These are phyloP conservation scores for Tryphoninae sp. DNA, from an alignment of 2,888 invertebrate species.

Conservation along the genomic window DNA sequence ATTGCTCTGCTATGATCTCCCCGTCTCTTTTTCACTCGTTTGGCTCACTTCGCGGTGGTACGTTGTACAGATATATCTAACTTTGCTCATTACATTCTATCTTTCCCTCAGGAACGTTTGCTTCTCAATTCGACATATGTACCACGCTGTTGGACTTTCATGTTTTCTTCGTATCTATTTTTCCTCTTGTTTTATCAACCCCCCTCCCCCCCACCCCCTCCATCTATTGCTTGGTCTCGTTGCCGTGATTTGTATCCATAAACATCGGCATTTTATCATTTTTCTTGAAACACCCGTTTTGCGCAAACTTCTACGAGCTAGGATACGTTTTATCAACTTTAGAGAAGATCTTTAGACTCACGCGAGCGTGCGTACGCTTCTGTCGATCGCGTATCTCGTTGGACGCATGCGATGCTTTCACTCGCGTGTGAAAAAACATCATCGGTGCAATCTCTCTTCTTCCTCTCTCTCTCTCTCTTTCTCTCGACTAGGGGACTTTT, in stretches of 20 bases:
- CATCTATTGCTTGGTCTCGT: background rate
- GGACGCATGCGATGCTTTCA: slow-evolving; percentile 60
- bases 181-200: slow-evolving; percentile 1
- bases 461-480: background rate
- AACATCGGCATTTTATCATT: too few species aligned
- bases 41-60: background rate
- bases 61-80: too few species aligned
- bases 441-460: background rate
- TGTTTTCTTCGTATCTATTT: slow-evolving; percentile 27
- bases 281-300: too few species aligned
- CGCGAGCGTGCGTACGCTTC: background rate
- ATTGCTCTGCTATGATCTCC: slow-evolving; percentile 21
- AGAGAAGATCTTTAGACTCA: too few species aligned
- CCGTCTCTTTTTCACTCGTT: slow-evolving; percentile 8
- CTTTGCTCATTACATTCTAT: background rate
- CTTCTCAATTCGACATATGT: too few species aligned
- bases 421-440: slow-evolving; percentile 46
- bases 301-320: too few species aligned
- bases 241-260: background rate
- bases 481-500: background rate
- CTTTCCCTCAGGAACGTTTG: too few species aligned
- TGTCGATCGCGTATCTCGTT: slow-evolving; percentile 18
- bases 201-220: background rate
- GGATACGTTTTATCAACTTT: too few species aligned
- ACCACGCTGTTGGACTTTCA: too few species aligned